These are phyloP conservation scores for Microctenopoma lineatum DNA, from an alignment of 2,797 vertebrate genomes.

Conservation along the genomic window DNA sequence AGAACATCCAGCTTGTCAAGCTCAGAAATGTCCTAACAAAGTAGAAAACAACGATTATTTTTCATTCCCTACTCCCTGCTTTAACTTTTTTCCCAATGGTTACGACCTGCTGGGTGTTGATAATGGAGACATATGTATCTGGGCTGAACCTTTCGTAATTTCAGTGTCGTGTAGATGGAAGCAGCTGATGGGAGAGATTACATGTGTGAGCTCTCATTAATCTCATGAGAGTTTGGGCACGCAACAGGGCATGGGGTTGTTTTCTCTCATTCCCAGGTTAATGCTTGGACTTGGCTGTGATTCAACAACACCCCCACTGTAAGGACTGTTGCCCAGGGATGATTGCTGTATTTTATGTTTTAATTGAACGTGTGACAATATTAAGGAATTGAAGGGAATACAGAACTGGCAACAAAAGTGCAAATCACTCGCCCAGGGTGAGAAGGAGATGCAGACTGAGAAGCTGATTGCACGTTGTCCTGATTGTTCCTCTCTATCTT, in stretches of 20 bases:
- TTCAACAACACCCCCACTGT: conserved; percentile 64
- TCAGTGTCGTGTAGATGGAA: conserved; percentile 52
- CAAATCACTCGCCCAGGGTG: conserved; percentile 75
- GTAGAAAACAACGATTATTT: conserved; percentile 29
- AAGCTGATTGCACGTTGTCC: conserved; percentile 80
- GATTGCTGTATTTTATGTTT: conserved; percentile 76
- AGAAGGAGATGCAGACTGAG: conserved; percentile 71
- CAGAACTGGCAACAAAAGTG: conserved; percentile 70
- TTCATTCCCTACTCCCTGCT: neutral
- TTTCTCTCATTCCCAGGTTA: conserved; percentile 62
- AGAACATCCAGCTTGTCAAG: conserved; percentile 88
- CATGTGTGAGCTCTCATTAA: conserved; percentile 74
- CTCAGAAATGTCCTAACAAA: conserved; percentile 85
- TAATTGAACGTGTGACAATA: conserved; percentile 78
- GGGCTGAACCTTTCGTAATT: conserved; percentile 59
- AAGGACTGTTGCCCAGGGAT: conserved; percentile 55
- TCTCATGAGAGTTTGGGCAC: conserved; percentile 75
- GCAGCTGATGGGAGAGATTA: conserved; percentile 75
- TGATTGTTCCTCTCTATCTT: conserved; percentile 78
- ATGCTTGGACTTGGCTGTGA: conserved; percentile 49
- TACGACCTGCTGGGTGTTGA: conserved; percentile 32
- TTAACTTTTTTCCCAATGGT: conserved; percentile 13
- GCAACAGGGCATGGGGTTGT: conserved; percentile 39
- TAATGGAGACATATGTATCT: conserved; percentile 55
- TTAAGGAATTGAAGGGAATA: conserved; percentile 63